These are phyloP conservation scores for Tetanocera ferruginea DNA, from an alignment of 2,888 invertebrate genomes.

Conservation along the genomic window DNA sequence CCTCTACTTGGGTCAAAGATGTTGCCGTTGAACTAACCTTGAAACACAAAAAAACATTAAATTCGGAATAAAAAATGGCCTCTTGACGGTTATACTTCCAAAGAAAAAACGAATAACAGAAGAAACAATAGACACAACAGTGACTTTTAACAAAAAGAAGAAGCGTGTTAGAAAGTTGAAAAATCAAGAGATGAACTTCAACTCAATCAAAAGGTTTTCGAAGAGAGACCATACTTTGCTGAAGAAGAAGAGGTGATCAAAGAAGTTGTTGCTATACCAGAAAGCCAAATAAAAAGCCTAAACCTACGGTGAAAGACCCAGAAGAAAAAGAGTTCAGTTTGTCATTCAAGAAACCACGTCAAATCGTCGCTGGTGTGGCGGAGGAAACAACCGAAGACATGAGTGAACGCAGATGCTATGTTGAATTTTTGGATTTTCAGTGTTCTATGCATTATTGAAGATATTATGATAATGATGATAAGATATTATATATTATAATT, in stretches of 20 bases:
- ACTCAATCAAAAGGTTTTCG: constrained; percentile 61
- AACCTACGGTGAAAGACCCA: constrained; percentile 62
- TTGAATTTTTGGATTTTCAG: no score
- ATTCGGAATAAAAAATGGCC: constrained; percentile 64
- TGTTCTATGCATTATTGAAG: no score
- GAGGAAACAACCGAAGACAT: no score
- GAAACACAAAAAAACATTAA: constrained; percentile 63
- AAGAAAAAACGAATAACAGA: constrained; percentile 61
- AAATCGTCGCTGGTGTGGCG: constrained; percentile 69
- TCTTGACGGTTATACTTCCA: constrained; percentile 61
- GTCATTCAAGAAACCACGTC: constrained; percentile 67
- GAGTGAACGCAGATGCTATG: no score
- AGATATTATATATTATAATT: no score
- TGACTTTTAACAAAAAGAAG: constrained; percentile 65
- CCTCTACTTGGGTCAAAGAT: constrained; percentile 63
- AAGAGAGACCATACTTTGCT: constrained; percentile 71
- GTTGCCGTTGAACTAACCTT: constrained; percentile 66
- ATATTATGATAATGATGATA: no score
- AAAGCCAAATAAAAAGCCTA: constrained; percentile 59
- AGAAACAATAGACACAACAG: constrained; percentile 63
- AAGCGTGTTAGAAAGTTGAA: constrained; percentile 57
- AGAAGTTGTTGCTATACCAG: constrained; percentile 63
- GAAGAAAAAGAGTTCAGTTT: constrained; percentile 66
- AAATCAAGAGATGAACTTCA: constrained; percentile 67
- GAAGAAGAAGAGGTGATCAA: constrained; percentile 71